Conservation (phyloP, 1,140 invertebrate species). For the Papilio machaon region DNA sequence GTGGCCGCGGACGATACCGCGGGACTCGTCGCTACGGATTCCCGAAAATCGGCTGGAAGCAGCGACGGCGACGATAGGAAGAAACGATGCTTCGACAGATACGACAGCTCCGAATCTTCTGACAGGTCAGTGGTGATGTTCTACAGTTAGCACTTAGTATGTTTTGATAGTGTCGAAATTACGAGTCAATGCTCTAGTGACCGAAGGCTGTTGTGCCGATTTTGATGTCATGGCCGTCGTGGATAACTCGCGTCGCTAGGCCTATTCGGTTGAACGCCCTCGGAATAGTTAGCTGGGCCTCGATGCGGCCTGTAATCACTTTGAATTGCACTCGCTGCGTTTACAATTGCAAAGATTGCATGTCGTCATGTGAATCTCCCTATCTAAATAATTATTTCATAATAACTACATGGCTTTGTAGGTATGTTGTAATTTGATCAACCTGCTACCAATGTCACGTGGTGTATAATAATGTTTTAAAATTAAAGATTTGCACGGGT, state of each 20-base stretch:
- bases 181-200: conserved; percentile 80
- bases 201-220: conserved; percentile 73
- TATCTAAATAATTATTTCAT: conserved; percentile 5
- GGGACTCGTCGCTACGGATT: conserved; percentile 59
- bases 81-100: conserved; percentile 92
- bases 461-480: background rate
- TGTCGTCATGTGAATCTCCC: conserved; percentile 19
- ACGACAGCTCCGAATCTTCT: conserved; percentile 94
- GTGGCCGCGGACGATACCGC: conserved; percentile 71
- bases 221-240: conserved; percentile 80
- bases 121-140: conserved; percentile 87
- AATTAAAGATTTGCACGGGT: background rate
- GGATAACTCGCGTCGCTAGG: conserved; percentile 70
- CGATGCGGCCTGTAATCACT: conserved; percentile 48
- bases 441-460: background rate
- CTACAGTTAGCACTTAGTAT: conserved; percentile 25
- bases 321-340: conserved; percentile 31
- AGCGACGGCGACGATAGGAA: conserved; percentile 85
- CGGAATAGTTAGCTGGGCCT: conserved; percentile 55
- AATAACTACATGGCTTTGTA: background rate
- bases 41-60: conserved; percentile 61
- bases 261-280: conserved; percentile 74
- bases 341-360: conserved; percentile 36
- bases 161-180: conserved; percentile 66
- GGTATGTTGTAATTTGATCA: background rate